These are phyloP conservation scores for Lepus europaeus DNA, from an alignment of 2,113 vertebrate genomes.

Conservation along the genomic window DNA sequence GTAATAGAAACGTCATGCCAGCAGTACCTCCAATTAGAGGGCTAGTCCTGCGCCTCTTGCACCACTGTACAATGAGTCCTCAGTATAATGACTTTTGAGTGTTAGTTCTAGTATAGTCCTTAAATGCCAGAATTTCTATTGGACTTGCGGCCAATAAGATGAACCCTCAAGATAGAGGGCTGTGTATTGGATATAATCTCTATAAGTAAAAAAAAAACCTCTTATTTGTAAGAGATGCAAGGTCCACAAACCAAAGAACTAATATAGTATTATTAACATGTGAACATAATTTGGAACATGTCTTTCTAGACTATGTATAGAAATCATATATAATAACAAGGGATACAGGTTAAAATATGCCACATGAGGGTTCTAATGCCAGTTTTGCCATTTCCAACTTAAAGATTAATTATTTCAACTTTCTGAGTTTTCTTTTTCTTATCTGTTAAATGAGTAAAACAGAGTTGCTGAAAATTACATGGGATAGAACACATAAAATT, in stretches of 20 bases:
- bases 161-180: not conserved
- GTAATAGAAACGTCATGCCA: not conserved
- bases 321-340: not conserved
- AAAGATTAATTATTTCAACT: not conserved
- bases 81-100: not conserved
- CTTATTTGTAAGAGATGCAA: not conserved
- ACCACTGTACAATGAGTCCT: not conserved
- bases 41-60: not conserved
- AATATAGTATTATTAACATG: not conserved
- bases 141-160: not conserved
- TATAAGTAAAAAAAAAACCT: not conserved
- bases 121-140: not conserved
- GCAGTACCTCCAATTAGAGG: not conserved
- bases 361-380: not conserved
- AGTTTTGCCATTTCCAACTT: conserved; percentile 8
- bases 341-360: not conserved
- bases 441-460: not conserved
- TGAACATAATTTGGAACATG: not conserved
- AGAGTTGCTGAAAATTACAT: conserved; percentile 20
- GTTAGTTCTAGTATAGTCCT: not conserved
- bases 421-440: conserved; percentile 29
- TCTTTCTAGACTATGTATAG: conserved; percentile 7
- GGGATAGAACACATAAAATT: not conserved
- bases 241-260: not conserved
- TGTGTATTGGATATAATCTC: not conserved